Evolutionary conservation across 2,113 vertebrate genomes (phyloP).

Genomic region (Henicopernis longicauda): DNA sequence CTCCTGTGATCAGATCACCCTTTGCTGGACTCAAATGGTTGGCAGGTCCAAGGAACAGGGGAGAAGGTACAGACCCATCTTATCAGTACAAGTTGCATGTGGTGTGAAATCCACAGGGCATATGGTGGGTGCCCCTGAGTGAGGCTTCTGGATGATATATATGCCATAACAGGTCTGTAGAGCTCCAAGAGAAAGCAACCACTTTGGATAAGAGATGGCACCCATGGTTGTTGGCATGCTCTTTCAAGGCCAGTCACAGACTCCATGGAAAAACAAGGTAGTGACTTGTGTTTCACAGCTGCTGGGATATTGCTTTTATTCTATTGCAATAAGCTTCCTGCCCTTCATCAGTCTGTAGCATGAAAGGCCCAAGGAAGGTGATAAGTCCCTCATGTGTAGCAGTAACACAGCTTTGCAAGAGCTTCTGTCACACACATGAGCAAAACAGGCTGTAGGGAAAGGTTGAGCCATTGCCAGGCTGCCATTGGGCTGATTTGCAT

Average conservation of each 20-base stretch:
- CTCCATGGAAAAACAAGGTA: background rate
- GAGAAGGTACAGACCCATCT: background rate
- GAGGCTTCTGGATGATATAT: background rate
- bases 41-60: background rate
- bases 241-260: background rate
- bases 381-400: background rate
- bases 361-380: background rate
- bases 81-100: fast-evolving
- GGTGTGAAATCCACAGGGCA: background rate
- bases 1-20: background rate
- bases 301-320: background rate
- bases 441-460: background rate
- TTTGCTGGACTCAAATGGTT: background rate
- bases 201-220: background rate
- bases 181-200: background rate
- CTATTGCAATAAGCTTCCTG: background rate
- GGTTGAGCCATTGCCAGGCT: background rate
- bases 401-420: background rate
- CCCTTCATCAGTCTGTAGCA: background rate
- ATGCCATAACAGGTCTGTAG: background rate
- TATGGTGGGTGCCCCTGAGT: background rate
- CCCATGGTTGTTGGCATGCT: background rate
- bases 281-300: background rate
- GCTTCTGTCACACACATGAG: background rate
- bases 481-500: background rate